A percentile compares a stretch with the other conserved stretches of the same genome.
Evolutionary conservation across 2,888 invertebrate genomes (phyloP).

Genomic region (Orthosia cruda): DNA sequence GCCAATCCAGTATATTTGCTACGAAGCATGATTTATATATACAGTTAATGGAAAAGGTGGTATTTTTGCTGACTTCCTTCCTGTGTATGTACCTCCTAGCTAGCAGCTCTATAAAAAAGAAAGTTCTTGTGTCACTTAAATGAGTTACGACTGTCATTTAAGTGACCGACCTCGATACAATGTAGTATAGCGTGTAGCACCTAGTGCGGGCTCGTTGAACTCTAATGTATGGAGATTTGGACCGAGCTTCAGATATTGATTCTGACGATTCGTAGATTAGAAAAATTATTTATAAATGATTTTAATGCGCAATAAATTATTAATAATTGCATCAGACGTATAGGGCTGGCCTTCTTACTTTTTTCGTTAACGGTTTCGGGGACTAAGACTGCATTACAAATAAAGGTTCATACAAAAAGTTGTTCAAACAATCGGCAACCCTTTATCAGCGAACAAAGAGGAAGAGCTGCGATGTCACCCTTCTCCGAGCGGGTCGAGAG

Average conservation of each 20-base stretch:
- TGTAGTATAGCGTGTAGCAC: conserved; percentile 22
- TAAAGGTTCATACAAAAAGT: conserved; percentile 72
- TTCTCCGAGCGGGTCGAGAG: conserved; percentile 84
- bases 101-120: conserved; percentile 45
- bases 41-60: conserved; percentile 7
- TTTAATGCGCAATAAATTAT: not conserved
- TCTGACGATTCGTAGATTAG: not conserved
- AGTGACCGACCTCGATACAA: conserved; percentile 60
- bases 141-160: conserved; percentile 58
- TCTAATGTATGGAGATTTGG: conserved; percentile 60
- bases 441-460: conserved; percentile 83
- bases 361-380: conserved; percentile 40
- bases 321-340: conserved; percentile 6
- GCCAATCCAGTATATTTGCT: not conserved
- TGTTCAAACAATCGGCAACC: conserved; percentile 81
- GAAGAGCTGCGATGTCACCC: conserved; percentile 89
- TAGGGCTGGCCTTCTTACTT: not conserved
- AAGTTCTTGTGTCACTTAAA: conserved; percentile 58
- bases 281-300: conserved; percentile 12
- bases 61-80: conserved; percentile 37
- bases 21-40: conserved; percentile 24
- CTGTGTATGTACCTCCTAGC: conserved; percentile 11
- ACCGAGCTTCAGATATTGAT: conserved; percentile 12
- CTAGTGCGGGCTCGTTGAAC: conserved; percentile 63
- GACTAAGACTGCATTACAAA: conserved; percentile 62